Percentiles rank a stretch among this genome's conserved stretches.
These are phyloP conservation scores for Psittacula derbiana DNA, from an alignment of 2,797 vertebrate species.

Conservation along the genomic window DNA sequence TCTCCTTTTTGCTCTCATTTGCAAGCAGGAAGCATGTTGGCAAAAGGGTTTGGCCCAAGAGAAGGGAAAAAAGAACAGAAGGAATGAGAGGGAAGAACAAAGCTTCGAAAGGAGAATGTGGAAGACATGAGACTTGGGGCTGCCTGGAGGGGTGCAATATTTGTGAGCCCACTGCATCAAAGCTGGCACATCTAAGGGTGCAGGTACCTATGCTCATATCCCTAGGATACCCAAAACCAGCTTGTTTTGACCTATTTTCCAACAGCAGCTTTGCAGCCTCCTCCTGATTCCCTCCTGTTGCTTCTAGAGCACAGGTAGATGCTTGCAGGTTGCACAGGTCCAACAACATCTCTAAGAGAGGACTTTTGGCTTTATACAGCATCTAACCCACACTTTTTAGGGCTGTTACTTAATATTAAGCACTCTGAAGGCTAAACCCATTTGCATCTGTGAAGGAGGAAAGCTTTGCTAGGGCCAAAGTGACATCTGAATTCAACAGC, in stretches of 20 bases:
- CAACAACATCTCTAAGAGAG: no score
- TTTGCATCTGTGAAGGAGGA: not conserved
- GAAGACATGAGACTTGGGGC: not conserved
- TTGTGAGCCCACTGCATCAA: not conserved
- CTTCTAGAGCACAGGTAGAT: not conserved
- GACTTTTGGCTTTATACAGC: accelerated
- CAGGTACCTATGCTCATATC: not conserved
- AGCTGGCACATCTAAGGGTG: not conserved
- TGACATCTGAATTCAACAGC: slow-evolving; percentile 53
- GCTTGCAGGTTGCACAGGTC: not conserved
- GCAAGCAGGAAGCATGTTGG: not conserved
- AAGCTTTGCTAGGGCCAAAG: not conserved
- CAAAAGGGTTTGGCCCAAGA: not conserved
- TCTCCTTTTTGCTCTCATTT: not conserved
- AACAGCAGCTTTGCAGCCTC: not conserved
- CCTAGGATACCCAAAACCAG: not conserved
- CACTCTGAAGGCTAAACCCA: not conserved
- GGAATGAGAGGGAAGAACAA: not conserved
- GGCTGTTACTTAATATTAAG: not conserved
- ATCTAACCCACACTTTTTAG: not conserved
- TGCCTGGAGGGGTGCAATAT: not conserved
- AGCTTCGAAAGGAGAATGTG: not conserved
- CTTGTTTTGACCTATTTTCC: not conserved
- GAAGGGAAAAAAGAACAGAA: not conserved
- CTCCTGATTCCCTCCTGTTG: not conserved